phyloP scores from a whole-genome alignment of 2,113 vertebrate genomes.

The Seriola quinqueradiata region DNA sequence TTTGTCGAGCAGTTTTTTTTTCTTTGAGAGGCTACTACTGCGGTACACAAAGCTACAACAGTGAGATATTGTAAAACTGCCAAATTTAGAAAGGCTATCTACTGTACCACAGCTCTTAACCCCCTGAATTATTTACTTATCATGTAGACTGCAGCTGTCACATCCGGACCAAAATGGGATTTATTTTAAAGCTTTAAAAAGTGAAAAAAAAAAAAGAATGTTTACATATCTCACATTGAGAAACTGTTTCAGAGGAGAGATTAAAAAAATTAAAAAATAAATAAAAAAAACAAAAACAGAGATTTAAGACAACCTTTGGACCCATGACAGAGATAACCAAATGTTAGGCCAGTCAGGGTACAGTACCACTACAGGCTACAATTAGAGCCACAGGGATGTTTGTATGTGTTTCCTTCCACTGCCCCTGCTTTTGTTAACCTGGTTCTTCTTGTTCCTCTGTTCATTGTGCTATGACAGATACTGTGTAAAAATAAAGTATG shows the following conservation, averaged over 20 bases:
- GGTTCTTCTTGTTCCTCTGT: slow-evolving; percentile 82
- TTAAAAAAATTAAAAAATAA: not conserved
- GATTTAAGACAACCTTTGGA: not conserved
- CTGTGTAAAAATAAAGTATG: slow-evolving; percentile 87
- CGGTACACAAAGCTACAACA: slow-evolving; percentile 36
- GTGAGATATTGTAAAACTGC: slow-evolving; percentile 57
- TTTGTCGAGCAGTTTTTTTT: slow-evolving; percentile 23
- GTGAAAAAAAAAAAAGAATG: slow-evolving; percentile 53
- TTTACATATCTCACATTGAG: slow-evolving; percentile 85
- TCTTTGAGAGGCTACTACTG: slow-evolving; percentile 8
- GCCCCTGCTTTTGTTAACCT: slow-evolving; percentile 77
- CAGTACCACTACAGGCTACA: slow-evolving; percentile 56
- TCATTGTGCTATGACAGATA: slow-evolving; percentile 84
- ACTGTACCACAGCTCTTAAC: not conserved
- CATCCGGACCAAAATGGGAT: slow-evolving; percentile 73
- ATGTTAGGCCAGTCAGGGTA: slow-evolving; percentile 53
- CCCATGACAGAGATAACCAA: slow-evolving; percentile 41
- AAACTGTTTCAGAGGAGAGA: slow-evolving; percentile 57
- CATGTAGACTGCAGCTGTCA: slow-evolving; percentile 26
- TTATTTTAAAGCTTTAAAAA: slow-evolving; percentile 32
- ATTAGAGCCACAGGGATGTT: slow-evolving; percentile 62
- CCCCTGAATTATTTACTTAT: slow-evolving; percentile 1
- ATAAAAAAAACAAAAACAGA: not conserved
- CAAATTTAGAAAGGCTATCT: slow-evolving; percentile 51
- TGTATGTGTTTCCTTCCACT: slow-evolving; percentile 68